Evolutionary conservation across 2,888 invertebrate species (phyloP), one percentile per base, ranked within the genome.

Genomic region (Silvanus unidentatus): DNA sequence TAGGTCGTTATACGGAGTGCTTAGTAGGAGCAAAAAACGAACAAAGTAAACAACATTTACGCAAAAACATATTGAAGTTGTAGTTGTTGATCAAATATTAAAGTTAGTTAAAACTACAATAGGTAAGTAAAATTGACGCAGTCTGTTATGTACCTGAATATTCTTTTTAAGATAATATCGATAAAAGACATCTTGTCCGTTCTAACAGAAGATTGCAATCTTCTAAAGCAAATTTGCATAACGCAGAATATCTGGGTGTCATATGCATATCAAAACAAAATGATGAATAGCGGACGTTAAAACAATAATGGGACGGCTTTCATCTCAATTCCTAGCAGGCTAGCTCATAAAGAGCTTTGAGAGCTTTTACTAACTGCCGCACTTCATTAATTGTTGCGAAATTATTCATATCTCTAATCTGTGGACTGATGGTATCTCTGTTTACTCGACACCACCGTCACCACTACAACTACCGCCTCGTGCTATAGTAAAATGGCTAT

Each of bases 391-490:
- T 65, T 64, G 68, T 63, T 57, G 57, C 54, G 63, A 65, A 69
- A 69, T 69, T 69, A 69, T 69, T 69, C 68, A 69, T 68, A 65
- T 64, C 64, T 61, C 57, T 68, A 69, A 69, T 69, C 66, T 68
- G 65, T 66, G 61, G 62, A 65, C 66, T 66, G 68, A 68, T 69
- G 64, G 60, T 65, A 69, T 69, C 68, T 66, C 53, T 65, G 60
- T 65, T 60, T 63, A 55, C 59, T 47, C 55, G 50, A 49, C 53
- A 54, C 52, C 50, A 45, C 52, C 50, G 44, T 44, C 16, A 15
- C 43, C 34, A 13, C 29, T 40, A 28, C 29, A 15, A 22, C 14
- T 29, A 41, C 35, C 14, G 11, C 32, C 16, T 34, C 22, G 27
- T 22, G 32, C n/a, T 32, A 32, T n/a, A n/a, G 6, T 5, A 32